phyloP scores from a whole-genome alignment of 2,113 vertebrate genomes.

The Neodon shergylaensis region DNA sequence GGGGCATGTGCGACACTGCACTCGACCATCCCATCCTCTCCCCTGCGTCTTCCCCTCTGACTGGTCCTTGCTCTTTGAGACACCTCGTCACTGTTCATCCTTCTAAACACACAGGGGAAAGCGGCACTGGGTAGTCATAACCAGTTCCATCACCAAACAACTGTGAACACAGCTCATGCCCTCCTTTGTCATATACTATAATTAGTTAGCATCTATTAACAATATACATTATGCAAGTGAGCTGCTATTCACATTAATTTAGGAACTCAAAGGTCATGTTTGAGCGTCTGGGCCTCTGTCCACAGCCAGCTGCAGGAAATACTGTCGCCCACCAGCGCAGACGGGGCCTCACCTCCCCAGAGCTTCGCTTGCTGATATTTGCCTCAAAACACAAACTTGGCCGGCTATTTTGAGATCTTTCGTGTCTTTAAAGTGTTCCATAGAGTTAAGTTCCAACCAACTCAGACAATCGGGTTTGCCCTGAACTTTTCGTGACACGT shows the following conservation, averaged over 20 bases:
- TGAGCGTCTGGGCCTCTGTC: background rate
- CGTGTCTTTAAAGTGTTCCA: background rate
- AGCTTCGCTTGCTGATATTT: background rate
- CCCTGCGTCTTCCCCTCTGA: background rate
- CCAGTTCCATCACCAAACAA: background rate
- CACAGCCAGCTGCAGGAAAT: background rate
- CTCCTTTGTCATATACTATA: background rate
- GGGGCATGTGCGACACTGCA: background rate
- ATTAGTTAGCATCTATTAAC: background rate
- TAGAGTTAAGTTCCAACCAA: background rate
- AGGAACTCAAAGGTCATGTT: constrained; percentile 2
- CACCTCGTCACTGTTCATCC: background rate
- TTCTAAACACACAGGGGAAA: background rate
- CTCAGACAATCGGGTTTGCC: constrained; percentile 11
- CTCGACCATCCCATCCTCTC: background rate
- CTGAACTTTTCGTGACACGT: background rate
- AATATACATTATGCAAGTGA: background rate
- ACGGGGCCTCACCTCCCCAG: background rate
- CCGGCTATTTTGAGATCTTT: background rate
- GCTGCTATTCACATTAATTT: background rate
- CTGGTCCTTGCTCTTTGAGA: background rate
- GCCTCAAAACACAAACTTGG: background rate
- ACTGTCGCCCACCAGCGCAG: background rate
- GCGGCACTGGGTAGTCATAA: background rate
- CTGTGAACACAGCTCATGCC: background rate